phyloP scores from a whole-genome alignment of 2,888 invertebrate species.

The Tipula unca region DNA sequence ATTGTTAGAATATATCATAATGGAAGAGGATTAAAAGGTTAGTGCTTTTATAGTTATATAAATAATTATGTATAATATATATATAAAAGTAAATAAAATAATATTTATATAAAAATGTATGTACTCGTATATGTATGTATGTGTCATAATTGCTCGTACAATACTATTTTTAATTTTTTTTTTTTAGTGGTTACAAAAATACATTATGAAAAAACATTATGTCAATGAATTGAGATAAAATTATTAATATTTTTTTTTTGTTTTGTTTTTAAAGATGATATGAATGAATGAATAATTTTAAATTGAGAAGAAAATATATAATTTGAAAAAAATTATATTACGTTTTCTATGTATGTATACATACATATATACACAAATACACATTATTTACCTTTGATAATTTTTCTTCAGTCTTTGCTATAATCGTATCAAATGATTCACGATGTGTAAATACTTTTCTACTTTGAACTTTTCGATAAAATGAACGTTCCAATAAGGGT shows the following conservation, averaged over 20 bases:
- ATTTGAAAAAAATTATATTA: not conserved
- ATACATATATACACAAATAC: not conserved
- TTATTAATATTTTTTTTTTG: not conserved
- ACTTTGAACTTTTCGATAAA: conserved; percentile 84
- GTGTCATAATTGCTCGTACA: not conserved
- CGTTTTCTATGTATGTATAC: not conserved
- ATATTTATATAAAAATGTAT: not conserved
- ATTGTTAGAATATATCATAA: conserved; percentile 8
- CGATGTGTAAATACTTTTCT: conserved; percentile 84
- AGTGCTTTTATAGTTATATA: conserved; percentile 1
- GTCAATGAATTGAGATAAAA: not conserved
- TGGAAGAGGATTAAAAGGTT: conserved; percentile 14
- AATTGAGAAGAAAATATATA: conserved; percentile 16
- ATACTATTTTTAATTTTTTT: not conserved
- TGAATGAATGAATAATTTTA: not conserved
- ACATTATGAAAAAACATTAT: not conserved
- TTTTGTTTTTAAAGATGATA: not conserved
- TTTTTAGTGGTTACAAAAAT: not conserved
- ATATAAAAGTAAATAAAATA: not conserved
- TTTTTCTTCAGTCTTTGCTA: conserved; percentile 76
- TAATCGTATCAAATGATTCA: conserved; percentile 81
- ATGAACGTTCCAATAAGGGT: conserved; percentile 77
- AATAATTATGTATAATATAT: not conserved
- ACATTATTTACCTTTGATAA: conserved; percentile 54
- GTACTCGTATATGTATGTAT: too few species aligned